Evolutionary conservation across 1,140 invertebrate genomes (phyloP).

Genomic region (Metaphire vulgaris): DNA sequence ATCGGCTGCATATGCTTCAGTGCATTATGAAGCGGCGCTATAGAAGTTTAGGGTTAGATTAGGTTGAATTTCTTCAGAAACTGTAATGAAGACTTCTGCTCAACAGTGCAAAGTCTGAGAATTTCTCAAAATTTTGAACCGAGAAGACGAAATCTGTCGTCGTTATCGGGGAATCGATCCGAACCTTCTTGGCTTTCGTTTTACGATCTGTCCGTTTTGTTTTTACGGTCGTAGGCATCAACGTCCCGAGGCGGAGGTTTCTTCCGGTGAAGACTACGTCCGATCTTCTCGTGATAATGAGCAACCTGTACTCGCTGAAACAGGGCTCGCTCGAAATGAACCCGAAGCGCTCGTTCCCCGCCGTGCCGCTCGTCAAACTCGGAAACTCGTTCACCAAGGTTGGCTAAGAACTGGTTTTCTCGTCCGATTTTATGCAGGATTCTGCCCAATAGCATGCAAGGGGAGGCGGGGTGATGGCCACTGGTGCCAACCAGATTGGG

Average conservation of each 20-base stretch:
- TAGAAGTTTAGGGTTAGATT: no score
- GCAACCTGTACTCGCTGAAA: conserved; percentile 85
- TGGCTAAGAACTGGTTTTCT: no score
- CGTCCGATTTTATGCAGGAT: background rate
- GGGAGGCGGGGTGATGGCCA: background rate
- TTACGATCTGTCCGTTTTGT: background rate
- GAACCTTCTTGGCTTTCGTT: background rate
- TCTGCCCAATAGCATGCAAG: background rate
- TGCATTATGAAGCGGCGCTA: no score
- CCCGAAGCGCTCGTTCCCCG: conserved; percentile 81
- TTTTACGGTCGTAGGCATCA: conserved; percentile 68
- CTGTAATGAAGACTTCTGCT: no score
- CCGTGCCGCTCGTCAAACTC: conserved; percentile 91
- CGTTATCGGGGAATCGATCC: background rate
- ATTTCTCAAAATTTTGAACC: background rate
- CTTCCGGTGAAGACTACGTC: conserved; percentile 98
- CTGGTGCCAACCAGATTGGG: no score
- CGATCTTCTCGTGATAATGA: conserved; percentile 96
- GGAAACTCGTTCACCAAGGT: conserved; percentile 92
- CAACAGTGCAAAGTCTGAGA: conserved; percentile 10
- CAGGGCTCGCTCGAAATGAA: conserved; percentile 90
- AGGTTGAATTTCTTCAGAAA: no score
- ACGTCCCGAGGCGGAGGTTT: conserved; percentile 92
- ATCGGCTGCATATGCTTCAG: no score
- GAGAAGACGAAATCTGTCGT: background rate